Percentiles rank a stretch among this genome's conserved stretches.
Conservation (phyloP, 2,113 vertebrate species). For the Siniperca knerii region DNA sequence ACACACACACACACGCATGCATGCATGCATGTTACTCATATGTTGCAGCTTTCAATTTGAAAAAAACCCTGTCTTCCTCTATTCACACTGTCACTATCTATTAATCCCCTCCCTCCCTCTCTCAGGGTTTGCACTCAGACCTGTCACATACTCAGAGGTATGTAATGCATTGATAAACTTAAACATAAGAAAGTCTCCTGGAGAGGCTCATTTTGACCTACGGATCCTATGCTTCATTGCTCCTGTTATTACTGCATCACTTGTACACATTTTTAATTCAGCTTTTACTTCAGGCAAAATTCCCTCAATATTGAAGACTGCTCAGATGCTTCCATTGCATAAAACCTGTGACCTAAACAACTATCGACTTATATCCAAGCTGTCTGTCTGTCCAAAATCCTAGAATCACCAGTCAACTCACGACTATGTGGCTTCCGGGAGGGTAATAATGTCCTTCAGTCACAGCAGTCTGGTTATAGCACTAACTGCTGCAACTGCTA, state of each 20-base stretch:
- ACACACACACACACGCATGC: not conserved
- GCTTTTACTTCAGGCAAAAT: not conserved
- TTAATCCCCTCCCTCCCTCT: not conserved
- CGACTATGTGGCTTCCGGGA: not conserved
- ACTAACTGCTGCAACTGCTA: not conserved
- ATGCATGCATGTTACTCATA: constrained; percentile 16
- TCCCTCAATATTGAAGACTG: not conserved
- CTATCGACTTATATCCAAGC: not conserved
- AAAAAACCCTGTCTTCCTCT: not conserved
- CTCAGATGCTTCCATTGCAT: not conserved
- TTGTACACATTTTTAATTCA: not conserved
- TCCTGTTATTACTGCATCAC: not conserved
- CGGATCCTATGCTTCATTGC: not conserved
- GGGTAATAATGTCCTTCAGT: not conserved
- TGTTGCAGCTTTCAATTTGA: constrained; percentile 18
- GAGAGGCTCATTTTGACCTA: not conserved
- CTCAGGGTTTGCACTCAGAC: not conserved
- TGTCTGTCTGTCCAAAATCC: not conserved
- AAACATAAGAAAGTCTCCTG: not conserved
- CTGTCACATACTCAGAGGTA: not conserved
- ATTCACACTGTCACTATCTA: constrained; percentile 25
- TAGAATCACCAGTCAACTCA: not conserved
- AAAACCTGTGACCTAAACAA: not conserved
- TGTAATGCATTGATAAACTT: not conserved
- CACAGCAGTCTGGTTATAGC: not conserved